A percentile compares a stretch with the other conserved stretches of the same genome.
phyloP scores from a whole-genome alignment of 2,113 vertebrate species.

The Stictonetta naevosa region DNA sequence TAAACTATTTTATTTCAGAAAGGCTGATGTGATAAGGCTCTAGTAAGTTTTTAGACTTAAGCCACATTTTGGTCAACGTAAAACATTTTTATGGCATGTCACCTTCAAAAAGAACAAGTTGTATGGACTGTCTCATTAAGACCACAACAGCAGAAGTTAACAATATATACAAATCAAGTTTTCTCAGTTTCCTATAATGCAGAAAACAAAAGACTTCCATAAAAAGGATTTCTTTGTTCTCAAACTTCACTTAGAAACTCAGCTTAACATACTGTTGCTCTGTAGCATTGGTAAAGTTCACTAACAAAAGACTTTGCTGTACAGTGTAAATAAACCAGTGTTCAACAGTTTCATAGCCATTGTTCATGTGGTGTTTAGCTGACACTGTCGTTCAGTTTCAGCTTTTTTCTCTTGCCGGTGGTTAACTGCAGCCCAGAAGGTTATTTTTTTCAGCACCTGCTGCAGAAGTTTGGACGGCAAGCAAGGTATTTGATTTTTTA shows the following conservation, averaged over 20 bases:
- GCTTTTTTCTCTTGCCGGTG: conserved; percentile 77
- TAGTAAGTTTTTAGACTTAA: not conserved
- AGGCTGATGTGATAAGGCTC: not conserved
- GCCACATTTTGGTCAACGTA: not conserved
- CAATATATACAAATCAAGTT: not conserved
- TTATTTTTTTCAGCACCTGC: conserved; percentile 84
- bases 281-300: not conserved
- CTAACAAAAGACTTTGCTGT: not conserved
- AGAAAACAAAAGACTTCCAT: not conserved
- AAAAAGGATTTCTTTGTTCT: conserved; percentile 22
- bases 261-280: not conserved
- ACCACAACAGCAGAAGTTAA: conserved; percentile 16
- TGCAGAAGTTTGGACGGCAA: conserved; percentile 85
- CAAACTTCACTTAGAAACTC: conserved; percentile 40
- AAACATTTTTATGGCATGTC: not conserved
- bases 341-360: not conserved
- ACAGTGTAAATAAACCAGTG: not conserved
- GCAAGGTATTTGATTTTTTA: conserved; percentile 82
- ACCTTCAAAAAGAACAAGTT: conserved; percentile 31
- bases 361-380: conserved; percentile 32
- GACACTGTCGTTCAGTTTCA: conserved; percentile 55
- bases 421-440: conserved; percentile 84
- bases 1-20: not conserved
- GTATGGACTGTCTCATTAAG: not conserved
- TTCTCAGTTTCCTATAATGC: not conserved